phyloP scores from a whole-genome alignment of 2,113 vertebrate species.

The Psilopogon haemacephalus region DNA sequence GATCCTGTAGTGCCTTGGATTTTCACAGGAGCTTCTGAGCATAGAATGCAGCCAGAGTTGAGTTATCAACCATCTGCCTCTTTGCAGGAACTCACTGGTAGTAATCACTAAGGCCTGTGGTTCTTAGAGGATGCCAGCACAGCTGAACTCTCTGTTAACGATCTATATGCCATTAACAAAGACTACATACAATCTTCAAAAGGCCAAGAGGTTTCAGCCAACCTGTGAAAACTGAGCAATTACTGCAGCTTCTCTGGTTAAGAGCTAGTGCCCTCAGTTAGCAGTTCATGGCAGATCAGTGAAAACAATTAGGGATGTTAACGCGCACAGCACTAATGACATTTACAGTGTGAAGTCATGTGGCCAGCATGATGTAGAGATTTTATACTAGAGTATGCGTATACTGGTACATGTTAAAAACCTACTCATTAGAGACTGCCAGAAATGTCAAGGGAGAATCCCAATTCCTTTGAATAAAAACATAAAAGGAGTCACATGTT shows the following conservation, averaged over 20 bases:
- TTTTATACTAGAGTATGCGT: background rate
- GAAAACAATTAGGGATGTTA: constrained; percentile 51
- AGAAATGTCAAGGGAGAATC: constrained; percentile 3
- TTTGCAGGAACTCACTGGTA: background rate
- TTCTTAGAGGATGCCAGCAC: background rate
- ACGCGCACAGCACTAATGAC: constrained; percentile 5
- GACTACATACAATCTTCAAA: background rate
- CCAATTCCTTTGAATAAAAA: background rate
- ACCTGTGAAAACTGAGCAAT: constrained; percentile 37
- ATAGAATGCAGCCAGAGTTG: background rate
- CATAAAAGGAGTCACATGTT: background rate
- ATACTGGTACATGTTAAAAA: background rate
- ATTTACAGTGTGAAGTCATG: constrained; percentile 5
- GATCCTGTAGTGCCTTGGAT: background rate
- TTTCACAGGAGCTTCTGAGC: background rate
- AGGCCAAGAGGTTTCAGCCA: constrained; percentile 4
- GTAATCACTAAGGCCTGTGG: background rate
- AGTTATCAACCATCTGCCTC: background rate
- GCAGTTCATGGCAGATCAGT: background rate
- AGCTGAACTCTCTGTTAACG: background rate
- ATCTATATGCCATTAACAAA: background rate
- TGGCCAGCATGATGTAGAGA: background rate
- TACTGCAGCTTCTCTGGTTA: background rate
- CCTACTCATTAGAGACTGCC: background rate
- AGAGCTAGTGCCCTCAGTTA: background rate